A percentile compares a stretch with the other conserved stretches of the same genome.
phyloP scores from a whole-genome alignment of 2,113 vertebrate genomes.

The Microcebus jonahi region DNA sequence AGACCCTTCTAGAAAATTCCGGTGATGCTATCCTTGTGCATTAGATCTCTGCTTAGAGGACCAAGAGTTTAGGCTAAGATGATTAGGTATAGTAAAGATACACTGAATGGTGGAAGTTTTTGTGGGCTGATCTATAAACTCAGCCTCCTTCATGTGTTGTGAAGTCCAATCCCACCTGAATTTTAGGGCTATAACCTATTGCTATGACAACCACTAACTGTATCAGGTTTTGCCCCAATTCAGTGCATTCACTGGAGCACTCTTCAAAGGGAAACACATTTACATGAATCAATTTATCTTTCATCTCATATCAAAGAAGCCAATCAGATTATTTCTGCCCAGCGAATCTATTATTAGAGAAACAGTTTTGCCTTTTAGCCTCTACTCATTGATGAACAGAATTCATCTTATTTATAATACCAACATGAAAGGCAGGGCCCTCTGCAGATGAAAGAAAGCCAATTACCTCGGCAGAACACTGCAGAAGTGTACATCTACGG shows the following conservation, averaged over 20 bases:
- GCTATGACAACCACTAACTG: background rate
- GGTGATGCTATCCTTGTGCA: background rate
- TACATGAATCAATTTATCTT: slow-evolving; percentile 62
- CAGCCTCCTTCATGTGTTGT: background rate
- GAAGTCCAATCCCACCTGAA: background rate
- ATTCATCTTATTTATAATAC: slow-evolving; percentile 54
- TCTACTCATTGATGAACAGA: background rate
- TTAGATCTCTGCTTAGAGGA: background rate
- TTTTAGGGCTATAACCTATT: background rate
- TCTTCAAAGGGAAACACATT: slow-evolving; percentile 63
- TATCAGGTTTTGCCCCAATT: background rate
- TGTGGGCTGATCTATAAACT: background rate
- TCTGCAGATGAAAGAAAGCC: background rate
- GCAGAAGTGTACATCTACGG: background rate
- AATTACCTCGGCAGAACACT: background rate
- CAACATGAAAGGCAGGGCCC: slow-evolving; percentile 1
- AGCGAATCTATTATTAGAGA: slow-evolving; percentile 41
- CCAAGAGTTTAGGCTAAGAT: background rate
- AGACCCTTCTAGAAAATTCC: background rate
- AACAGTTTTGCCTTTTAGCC: slow-evolving; percentile 56
- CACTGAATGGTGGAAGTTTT: background rate
- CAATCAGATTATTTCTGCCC: slow-evolving; percentile 50
- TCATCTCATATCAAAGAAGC: slow-evolving; percentile 70
- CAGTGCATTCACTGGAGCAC: background rate
- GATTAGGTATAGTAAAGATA: background rate